phyloP scores from a whole-genome alignment of 2,113 vertebrate genomes.

The Leucopsar rothschildi region DNA sequence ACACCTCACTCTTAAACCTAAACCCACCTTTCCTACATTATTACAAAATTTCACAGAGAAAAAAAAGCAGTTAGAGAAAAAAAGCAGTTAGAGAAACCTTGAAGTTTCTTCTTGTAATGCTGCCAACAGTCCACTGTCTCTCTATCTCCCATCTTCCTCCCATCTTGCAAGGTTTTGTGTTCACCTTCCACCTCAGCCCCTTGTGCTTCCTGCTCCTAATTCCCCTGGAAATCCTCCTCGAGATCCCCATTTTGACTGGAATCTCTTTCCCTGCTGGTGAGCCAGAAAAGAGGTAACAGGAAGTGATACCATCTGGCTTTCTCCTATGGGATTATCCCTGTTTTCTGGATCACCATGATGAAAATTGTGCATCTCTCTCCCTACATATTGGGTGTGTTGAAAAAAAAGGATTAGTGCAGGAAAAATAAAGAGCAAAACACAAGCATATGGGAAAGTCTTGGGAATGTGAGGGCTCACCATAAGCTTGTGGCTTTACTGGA shows the following conservation, averaged over 20 bases:
- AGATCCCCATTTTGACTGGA: neutral
- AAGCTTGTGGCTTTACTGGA: neutral
- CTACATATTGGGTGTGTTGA: neutral
- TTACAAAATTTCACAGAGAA: neutral
- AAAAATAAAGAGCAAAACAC: neutral
- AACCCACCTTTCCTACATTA: neutral
- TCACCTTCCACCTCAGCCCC: neutral
- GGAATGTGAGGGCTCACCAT: neutral
- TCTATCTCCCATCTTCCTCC: neutral
- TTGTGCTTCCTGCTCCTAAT: neutral
- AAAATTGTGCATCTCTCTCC: neutral
- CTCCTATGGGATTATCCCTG: neutral
- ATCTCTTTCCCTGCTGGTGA: neutral
- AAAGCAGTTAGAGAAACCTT: neutral
- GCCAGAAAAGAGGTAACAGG: neutral
- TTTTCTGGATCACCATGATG: neutral
- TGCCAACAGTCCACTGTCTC: neutral
- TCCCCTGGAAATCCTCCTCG: neutral
- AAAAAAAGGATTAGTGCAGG: rapidly evolving
- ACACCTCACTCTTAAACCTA: neutral
- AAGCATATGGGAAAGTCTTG: neutral
- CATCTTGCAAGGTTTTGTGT: neutral
- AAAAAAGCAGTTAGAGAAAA: neutral
- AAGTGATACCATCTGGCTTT: neutral
- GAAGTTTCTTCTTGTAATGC: neutral